Evolutionary conservation across 35 echinoderm and acorn worm genomes (phyloP).

Genomic region (Eucidaris tribuloides): DNA sequence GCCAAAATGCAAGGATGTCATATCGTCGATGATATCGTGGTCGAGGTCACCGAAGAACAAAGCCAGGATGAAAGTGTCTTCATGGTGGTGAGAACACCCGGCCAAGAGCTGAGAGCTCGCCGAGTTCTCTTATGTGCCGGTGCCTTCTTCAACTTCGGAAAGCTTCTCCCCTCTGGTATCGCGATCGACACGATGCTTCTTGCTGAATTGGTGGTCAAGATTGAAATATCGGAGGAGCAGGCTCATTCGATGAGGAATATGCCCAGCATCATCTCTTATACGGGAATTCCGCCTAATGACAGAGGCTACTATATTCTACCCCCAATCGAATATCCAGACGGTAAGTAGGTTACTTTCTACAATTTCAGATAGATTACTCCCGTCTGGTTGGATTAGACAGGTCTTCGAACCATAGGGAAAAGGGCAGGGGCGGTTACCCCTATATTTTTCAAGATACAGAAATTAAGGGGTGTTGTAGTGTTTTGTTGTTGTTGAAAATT

Average conservation of each 20-base stretch:
- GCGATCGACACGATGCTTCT: neutral
- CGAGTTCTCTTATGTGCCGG: slow-evolving; percentile 26
- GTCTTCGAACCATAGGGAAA: too few species aligned
- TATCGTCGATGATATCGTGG: slow-evolving; percentile 34
- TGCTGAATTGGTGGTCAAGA: neutral
- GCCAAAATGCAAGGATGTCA: slow-evolving; percentile 24
- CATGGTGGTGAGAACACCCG: neutral
- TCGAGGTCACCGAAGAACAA: neutral
- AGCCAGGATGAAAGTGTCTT: neutral
- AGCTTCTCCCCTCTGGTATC: neutral
- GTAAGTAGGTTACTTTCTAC: too few species aligned
- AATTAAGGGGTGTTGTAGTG: too few species aligned
- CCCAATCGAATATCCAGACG: slow-evolving; percentile 34
- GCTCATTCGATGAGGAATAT: neutral
- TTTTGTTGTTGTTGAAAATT: too few species aligned
- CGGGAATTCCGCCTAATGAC: too few species aligned
- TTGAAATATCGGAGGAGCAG: slow-evolving; percentile 26
- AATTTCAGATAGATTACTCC: too few species aligned
- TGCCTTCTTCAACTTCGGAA: slow-evolving; percentile 9
- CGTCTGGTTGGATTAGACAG: too few species aligned
- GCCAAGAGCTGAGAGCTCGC: too few species aligned
- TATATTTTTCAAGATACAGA: too few species aligned
- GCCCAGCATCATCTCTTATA: slow-evolving; percentile 8
- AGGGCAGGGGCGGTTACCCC: too few species aligned
- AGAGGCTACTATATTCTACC: slow-evolving; percentile 20